Evolutionary conservation across 2,113 vertebrate species (phyloP).

Genomic region (Colius striatus): DNA sequence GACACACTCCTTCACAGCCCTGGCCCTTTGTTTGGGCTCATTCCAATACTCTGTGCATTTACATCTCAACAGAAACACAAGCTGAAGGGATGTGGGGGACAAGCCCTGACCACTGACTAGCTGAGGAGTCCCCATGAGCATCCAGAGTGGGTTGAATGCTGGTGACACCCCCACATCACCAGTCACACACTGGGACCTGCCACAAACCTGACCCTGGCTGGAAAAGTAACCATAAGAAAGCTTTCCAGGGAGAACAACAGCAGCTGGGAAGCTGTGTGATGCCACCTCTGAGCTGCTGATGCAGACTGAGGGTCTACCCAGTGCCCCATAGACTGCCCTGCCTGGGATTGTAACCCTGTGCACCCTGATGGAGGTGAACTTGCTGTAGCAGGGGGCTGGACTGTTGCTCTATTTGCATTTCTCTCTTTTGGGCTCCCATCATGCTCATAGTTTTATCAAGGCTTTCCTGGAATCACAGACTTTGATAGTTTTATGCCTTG

Average conservation of each 20-base stretch:
- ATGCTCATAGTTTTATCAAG: background rate
- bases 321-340: background rate
- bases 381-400: too few species aligned
- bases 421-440: background rate
- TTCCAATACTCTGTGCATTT: background rate
- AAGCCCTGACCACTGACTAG: background rate
- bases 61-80: background rate
- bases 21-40: background rate
- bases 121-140: background rate
- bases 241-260: background rate
- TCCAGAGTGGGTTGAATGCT: background rate
- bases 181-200: background rate
- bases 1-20: background rate
- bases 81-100: background rate
- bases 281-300: background rate
- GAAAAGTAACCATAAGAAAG: background rate
- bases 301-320: background rate
- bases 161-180: background rate
- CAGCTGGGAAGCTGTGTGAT: background rate
- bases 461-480: background rate
- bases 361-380: too few species aligned
- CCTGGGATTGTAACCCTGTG: background rate
- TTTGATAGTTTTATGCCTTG: background rate
- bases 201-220: background rate
- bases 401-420: background rate